A percentile compares a stretch with the other conserved stretches of the same genome.
Conservation (phyloP, 2,797 vertebrate species). For the Darevskia mixta region DNA sequence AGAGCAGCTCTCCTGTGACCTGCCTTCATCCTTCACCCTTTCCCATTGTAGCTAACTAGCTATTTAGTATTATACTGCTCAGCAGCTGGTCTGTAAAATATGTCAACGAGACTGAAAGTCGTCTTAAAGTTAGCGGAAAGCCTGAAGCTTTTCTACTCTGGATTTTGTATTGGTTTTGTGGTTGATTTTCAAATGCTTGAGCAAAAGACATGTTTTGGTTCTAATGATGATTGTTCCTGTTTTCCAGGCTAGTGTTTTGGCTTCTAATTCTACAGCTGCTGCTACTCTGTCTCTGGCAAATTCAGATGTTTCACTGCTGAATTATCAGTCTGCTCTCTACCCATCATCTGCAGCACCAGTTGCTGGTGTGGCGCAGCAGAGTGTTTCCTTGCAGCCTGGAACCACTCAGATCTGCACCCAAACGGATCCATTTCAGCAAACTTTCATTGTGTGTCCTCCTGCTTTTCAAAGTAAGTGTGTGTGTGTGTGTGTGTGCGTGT, state of each 20-base stretch:
- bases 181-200: not conserved
- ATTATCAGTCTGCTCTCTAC: constrained; percentile 95
- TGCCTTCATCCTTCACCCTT: too few species aligned
- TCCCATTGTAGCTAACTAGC: not conserved
- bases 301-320: constrained; percentile 91
- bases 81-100: not conserved
- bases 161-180: not conserved
- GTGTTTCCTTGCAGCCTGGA: constrained; percentile 92
- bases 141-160: not conserved
- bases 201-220: not conserved
- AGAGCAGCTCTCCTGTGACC: not conserved
- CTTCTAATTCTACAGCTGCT: constrained; percentile 89
- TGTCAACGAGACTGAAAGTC: not conserved
- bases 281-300: constrained; percentile 94
- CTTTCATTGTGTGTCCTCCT: constrained; percentile 96
- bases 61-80: not conserved
- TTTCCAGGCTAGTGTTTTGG: constrained; percentile 87
- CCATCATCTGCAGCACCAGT: constrained; percentile 96
- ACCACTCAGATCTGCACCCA: constrained; percentile 94
- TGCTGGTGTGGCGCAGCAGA: constrained; percentile 92
- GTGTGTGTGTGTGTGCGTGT: too few species aligned
- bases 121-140: not conserved
- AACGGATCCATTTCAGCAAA: constrained; percentile 96
- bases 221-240: constrained; percentile 7
- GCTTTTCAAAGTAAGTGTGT: constrained; percentile 91